phyloP scores from a whole-genome alignment of 1,140 invertebrate genomes.

The Drosophila melanica region DNA sequence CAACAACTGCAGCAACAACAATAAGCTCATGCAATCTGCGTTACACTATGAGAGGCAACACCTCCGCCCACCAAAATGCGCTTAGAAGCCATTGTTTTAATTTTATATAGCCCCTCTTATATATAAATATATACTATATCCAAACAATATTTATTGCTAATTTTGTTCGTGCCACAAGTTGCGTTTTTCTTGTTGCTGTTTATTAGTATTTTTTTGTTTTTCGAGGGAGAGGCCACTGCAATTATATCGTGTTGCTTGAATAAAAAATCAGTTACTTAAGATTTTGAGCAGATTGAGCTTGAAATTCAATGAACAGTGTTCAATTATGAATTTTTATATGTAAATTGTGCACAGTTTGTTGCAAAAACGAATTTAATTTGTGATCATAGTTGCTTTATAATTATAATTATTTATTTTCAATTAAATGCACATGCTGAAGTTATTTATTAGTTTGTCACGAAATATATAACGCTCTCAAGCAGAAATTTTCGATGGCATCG shows the following conservation, averaged over 20 bases:
- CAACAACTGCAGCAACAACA: constrained; percentile 46
- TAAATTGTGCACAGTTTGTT: constrained; percentile 5
- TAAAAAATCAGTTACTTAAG: constrained; percentile 45
- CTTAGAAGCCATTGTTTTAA: constrained; percentile 61
- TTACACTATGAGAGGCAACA: constrained; percentile 51
- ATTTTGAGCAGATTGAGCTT: constrained; percentile 30
- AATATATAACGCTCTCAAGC: not conserved
- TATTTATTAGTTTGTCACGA: not conserved
- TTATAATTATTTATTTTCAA: not conserved
- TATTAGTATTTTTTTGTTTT: constrained; percentile 5
- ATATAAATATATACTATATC: constrained; percentile 20
- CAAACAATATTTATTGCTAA: constrained; percentile 51
- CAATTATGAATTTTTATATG: constrained; percentile 22
- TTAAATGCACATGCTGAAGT: not conserved
- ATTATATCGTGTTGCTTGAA: constrained; percentile 70
- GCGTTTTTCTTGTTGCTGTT: constrained; percentile 1
- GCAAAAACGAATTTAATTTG: not conserved
- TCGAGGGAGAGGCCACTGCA: constrained; percentile 61
- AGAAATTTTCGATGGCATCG: too few species aligned
- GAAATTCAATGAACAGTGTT: constrained; percentile 43
- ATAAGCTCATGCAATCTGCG: constrained; percentile 50
- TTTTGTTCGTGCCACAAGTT: constrained; percentile 42
- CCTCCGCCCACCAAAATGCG: constrained; percentile 68
- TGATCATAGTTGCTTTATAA: constrained; percentile 5
- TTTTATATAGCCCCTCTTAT: not conserved